phyloP scores from a whole-genome alignment of 2,113 vertebrate genomes.

The Catharus minimus region DNA sequence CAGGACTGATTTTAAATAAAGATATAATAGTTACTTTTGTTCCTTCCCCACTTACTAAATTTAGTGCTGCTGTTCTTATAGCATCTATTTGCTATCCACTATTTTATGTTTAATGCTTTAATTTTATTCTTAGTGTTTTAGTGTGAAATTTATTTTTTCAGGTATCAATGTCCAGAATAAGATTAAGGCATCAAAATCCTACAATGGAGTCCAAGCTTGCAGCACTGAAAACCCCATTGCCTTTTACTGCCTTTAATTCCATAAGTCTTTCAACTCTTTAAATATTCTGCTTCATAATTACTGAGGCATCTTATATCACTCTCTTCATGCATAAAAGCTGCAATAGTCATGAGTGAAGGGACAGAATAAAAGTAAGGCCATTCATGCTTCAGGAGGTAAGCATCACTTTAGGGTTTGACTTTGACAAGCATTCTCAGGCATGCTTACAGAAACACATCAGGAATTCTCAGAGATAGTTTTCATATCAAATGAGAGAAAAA shows the following conservation, averaged over 20 bases:
- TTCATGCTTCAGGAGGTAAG: not conserved
- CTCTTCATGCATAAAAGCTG: not conserved
- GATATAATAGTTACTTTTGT: not conserved
- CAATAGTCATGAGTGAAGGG: not conserved
- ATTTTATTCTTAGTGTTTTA: not conserved
- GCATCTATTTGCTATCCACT: not conserved
- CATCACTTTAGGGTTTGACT: not conserved
- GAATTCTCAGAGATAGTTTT: not conserved
- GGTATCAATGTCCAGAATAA: not conserved
- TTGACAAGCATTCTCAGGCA: not conserved
- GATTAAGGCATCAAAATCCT: not conserved
- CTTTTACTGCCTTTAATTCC: not conserved
- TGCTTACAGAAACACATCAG: not conserved
- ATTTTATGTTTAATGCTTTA: not conserved
- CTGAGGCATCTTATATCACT: not conserved
- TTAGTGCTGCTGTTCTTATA: not conserved
- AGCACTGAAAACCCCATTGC: not conserved
- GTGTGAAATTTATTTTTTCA: not conserved
- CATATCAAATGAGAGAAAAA: not conserved
- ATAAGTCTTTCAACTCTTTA: not conserved
- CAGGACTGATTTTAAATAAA: not conserved
- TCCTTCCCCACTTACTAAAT: not conserved
- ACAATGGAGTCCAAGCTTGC: not conserved
- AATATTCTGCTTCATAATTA: not conserved
- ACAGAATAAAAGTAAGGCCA: not conserved